Conservation (phyloP, 2,797 vertebrate species). For the Chaunax sp. region DNA sequence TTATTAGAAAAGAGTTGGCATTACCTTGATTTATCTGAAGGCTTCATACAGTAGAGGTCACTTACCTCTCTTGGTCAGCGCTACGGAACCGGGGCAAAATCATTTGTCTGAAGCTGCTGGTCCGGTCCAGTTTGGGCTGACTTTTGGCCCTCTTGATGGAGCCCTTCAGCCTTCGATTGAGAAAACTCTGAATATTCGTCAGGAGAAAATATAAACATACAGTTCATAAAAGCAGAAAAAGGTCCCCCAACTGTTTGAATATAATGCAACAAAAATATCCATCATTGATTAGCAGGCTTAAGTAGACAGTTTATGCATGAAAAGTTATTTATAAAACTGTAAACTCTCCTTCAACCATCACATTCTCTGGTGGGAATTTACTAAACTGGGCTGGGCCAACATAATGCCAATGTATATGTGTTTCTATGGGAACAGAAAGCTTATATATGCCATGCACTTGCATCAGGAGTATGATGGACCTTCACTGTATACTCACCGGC, state of each 20-base stretch:
- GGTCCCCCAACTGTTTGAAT: neutral
- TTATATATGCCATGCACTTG: neutral
- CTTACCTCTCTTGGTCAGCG: conserved; percentile 93
- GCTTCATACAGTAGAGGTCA: neutral
- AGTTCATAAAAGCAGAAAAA: conserved; percentile 5
- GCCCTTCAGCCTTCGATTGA: conserved; percentile 94
- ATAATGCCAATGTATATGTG: neutral
- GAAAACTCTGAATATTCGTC: conserved; percentile 86
- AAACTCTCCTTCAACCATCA: conserved; percentile 6
- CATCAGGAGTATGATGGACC: no score
- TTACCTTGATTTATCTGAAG: no score
- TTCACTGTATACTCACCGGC: conserved; percentile 88
- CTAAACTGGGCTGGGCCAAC: neutral
- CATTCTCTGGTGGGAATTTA: neutral
- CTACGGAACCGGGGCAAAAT: conserved; percentile 95
- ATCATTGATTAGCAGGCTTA: neutral
- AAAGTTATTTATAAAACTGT: neutral
- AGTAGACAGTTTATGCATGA: neutral
- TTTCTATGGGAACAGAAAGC: conserved; percentile 14
- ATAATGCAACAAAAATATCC: neutral
- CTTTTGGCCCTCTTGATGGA: conserved; percentile 97
- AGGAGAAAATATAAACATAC: conserved; percentile 3
- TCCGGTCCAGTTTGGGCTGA: conserved; percentile 96
- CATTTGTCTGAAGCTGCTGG: conserved; percentile 96
- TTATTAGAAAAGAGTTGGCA: no score